phyloP scores from a whole-genome alignment of 1,140 invertebrate genomes.

The Saxidomus purpurata region DNA sequence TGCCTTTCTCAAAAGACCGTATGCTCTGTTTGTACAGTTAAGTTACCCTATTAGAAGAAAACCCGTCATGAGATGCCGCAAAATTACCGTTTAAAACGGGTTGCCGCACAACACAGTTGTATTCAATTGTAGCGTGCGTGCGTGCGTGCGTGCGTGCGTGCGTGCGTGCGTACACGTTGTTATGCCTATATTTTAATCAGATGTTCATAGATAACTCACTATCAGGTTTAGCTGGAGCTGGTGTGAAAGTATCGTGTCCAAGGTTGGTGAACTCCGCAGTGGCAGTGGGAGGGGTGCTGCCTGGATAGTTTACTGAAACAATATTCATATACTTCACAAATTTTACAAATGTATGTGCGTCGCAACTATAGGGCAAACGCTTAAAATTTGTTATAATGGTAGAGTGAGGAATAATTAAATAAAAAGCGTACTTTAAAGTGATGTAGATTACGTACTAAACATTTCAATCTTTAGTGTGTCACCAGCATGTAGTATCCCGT shows the following conservation, averaged over 20 bases:
- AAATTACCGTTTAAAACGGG: no score
- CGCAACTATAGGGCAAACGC: neutral
- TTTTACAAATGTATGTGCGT: neutral
- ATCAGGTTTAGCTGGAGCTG: constrained; percentile 9
- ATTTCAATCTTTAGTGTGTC: constrained; percentile 45
- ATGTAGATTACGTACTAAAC: constrained; percentile 51
- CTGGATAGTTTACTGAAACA: constrained; percentile 49
- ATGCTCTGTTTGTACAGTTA: no score
- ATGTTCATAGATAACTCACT: no score
- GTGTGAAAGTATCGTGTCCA: constrained; percentile 42
- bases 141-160: no score
- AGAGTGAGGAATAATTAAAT: neutral
- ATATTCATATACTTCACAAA: neutral
- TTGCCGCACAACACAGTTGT: no score
- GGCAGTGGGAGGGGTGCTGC: neutral
- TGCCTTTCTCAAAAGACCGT: no score
- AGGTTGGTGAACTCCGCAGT: constrained; percentile 43
- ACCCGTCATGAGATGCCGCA: no score
- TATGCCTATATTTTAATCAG: no score
- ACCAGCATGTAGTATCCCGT: constrained; percentile 28
- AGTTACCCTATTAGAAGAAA: no score
- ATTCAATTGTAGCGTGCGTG: no score
- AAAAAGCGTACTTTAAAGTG: no score
- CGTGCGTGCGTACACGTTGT: no score
- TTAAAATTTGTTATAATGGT: neutral